Conservation (phyloP, 1,140 invertebrate genomes). For the Lycorma delicatula region DNA sequence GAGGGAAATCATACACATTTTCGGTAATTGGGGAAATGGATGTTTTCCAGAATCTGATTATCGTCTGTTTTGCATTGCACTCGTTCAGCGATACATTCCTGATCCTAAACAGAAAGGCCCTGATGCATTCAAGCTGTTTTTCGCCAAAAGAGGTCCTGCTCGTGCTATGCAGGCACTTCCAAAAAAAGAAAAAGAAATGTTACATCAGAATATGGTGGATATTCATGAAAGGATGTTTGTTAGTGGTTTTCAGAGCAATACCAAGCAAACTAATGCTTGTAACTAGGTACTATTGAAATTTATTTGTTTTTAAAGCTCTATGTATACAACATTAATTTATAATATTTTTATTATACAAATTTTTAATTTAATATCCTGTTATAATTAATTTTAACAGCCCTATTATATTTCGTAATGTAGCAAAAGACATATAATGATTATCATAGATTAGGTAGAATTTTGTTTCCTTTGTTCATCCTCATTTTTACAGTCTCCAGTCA, state of each 20-base stretch:
- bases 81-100: constrained; percentile 34
- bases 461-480: too few relatives aligned
- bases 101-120: constrained; percentile 14
- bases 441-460: too few relatives aligned
- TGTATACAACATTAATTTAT: too few relatives aligned
- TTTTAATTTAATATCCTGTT: too few relatives aligned
- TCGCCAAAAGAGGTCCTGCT: constrained; percentile 29
- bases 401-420: too few relatives aligned
- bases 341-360: too few relatives aligned
- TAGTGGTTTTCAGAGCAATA: constrained; percentile 39
- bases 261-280: constrained; percentile 40
- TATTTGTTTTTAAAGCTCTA: too few relatives aligned
- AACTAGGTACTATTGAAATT: constrained; percentile 44
- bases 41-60: constrained; percentile 33
- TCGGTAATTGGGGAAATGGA: too few relatives aligned
- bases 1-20: too few relatives aligned
- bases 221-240: constrained; percentile 37
- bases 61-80: constrained; percentile 38
- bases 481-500: too few relatives aligned
- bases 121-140: constrained; percentile 32
- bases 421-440: too few relatives aligned
- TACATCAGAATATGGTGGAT: constrained; percentile 35
- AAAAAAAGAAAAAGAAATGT: constrained; percentile 32
- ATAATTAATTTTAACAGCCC: too few relatives aligned
- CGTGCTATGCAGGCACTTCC: constrained; percentile 21